These are phyloP conservation scores for Lydus trimaculatus DNA, from an alignment of 2,888 invertebrate genomes.

Conservation along the genomic window DNA sequence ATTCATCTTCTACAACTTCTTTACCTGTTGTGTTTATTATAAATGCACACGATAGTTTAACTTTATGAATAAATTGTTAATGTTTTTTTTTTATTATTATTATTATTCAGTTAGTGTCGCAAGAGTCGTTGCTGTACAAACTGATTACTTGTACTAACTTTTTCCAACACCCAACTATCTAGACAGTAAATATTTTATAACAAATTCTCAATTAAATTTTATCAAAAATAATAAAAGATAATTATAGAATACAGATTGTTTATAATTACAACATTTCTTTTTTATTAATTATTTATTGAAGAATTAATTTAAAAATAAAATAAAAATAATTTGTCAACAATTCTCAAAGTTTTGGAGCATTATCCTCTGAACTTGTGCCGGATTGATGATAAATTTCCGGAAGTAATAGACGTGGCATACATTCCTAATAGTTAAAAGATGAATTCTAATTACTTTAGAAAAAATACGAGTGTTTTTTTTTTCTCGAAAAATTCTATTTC, in stretches of 20 bases:
- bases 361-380: background rate
- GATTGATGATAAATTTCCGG: background rate
- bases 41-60: conserved; percentile 18
- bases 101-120: conserved; percentile 24
- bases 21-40: conserved; percentile 17
- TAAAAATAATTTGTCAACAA: background rate
- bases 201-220: background rate
- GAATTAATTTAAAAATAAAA: background rate
- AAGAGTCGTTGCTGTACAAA: conserved; percentile 21
- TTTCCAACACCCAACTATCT: background rate
- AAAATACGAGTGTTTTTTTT: background rate
- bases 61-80: conserved; percentile 27
- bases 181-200: conserved; percentile 4
- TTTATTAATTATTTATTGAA: background rate
- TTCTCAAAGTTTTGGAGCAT: background rate
- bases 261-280: background rate
- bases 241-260: background rate
- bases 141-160: conserved; percentile 23
- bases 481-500: background rate
- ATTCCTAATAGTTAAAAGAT: background rate
- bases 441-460: background rate
- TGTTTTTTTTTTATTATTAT: no score
- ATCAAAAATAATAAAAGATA: background rate
- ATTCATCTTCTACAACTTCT: background rate
- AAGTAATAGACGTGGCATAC: background rate